A percentile compares a stretch with the other conserved stretches of the same genome.
Evolutionary conservation across 1,140 invertebrate species (phyloP).

Genomic region (Saccostrea glomerata): DNA sequence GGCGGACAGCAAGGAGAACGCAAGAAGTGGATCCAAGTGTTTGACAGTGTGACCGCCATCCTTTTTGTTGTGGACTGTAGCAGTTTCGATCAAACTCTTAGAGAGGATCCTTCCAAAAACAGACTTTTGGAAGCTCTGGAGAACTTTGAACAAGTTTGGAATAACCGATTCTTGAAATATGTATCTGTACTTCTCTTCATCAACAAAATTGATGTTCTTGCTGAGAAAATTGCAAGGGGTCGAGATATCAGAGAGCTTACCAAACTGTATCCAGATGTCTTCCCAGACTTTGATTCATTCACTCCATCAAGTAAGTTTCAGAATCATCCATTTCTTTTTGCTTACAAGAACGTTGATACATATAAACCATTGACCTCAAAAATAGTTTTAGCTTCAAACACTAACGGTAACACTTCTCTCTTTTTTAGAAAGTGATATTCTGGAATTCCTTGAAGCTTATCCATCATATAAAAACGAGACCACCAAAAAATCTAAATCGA

Average conservation of each 20-base stretch:
- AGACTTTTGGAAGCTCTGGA: conserved; percentile 85
- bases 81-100: conserved; percentile 87
- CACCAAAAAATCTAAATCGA: conserved; percentile 53
- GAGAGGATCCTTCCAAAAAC: conserved; percentile 86
- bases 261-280: conserved; percentile 64
- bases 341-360: no score
- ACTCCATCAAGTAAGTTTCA: conserved; percentile 63
- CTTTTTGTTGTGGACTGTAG: conserved; percentile 88
- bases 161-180: conserved; percentile 86
- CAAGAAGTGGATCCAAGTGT: conserved; percentile 91
- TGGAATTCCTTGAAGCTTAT: conserved; percentile 12
- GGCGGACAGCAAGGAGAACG: conserved; percentile 89
- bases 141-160: conserved; percentile 88
- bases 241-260: conserved; percentile 62
- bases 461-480: background rate
- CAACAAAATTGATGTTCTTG: conserved; percentile 90
- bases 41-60: conserved; percentile 89
- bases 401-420: background rate
- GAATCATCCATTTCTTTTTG: no score
- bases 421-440: background rate
- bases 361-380: no score
- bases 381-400: background rate
- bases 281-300: conserved; percentile 67
- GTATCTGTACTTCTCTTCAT: conserved; percentile 89
- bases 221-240: conserved; percentile 85